Base-by-base conservation (phyloP, 2,113 vertebrate species). In the Tupaia chinensis region DNA sequence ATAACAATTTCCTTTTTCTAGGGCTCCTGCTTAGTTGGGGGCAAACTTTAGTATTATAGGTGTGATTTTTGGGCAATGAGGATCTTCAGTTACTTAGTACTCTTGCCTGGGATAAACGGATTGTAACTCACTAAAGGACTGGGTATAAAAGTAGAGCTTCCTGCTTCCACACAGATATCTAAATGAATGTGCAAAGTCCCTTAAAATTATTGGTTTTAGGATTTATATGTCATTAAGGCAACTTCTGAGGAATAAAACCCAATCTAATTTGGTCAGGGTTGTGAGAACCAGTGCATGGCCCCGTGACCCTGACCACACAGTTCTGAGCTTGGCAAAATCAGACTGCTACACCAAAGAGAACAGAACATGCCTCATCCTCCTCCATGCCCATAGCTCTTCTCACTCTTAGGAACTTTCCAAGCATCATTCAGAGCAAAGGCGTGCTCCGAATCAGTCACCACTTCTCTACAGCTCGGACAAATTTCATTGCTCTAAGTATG, bases 1-100 rank as follows among this genome's bases (percentile, higher is more conserved):
- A 63, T 70, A 12, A 22, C 12, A 44, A 44, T 88, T 95, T 94
- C 76, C 53, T 53, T 94, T 89, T 66, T 70, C 20, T 69, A 87
- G 77, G 3, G 22, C 32, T 79, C 1, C 6, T 58, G 63, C 16
- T 82, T 95, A 65, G 44, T 74, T 56, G 68, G 27, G 82, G 22
- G 83, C 1, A 73, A 61, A 78, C 61, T 58, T 74, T 58, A 86
- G 73, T 70, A 32, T 60, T 32, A 16, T 63, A 9, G 5, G 13
- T 44, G 9, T 84, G 65, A 68, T 6, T 73, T 73, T 82, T 91
- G 84, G 14, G 89, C 78, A 20, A 87, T 3, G 17, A 9, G 1
- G 3, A 23, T 85, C 73, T 93, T 89, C 8, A 54, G 34, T 80
- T 44, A 60, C 58, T 27, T 19, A 58, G 20, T 12, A 60, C 27